These are phyloP conservation scores for Dermolepida albohirtum DNA, from an alignment of 2,888 invertebrate genomes.

Conservation along the genomic window DNA sequence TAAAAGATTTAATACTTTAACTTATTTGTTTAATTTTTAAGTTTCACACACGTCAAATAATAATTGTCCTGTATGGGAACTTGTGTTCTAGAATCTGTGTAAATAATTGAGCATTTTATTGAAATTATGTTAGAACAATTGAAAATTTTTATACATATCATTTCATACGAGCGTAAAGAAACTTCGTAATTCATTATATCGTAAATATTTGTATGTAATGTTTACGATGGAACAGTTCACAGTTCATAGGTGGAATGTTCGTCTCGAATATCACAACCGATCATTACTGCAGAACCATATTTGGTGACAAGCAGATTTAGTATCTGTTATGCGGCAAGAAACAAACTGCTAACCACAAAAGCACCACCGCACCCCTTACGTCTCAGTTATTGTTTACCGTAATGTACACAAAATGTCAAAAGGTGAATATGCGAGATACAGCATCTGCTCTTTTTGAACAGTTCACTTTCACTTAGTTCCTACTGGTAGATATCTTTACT, in stretches of 20 bases:
- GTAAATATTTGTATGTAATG: conserved; percentile 10
- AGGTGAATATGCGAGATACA: conserved; percentile 22
- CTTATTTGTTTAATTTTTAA: too few relatives aligned
- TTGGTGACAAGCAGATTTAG: conserved; percentile 32
- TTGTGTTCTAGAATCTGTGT: too few relatives aligned
- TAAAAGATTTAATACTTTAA: too few relatives aligned
- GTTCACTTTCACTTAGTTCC: conserved; percentile 16
- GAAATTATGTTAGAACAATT: too few relatives aligned
- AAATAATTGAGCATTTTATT: too few relatives aligned
- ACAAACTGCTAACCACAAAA: conserved; percentile 12
- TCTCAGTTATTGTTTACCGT: conserved; percentile 18
- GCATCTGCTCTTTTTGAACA: conserved; percentile 1
- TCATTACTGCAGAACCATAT: conserved; percentile 30
- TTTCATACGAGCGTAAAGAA: not conserved
- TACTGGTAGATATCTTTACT: not conserved
- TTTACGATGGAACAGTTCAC: conserved; percentile 8
- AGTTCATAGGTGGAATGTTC: conserved; percentile 29
- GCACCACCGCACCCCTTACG: conserved; percentile 8
- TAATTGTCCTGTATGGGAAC: too few relatives aligned
- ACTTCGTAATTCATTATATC: conserved; percentile 2
- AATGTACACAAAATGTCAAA: conserved; percentile 22
- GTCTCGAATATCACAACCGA: conserved; percentile 27
- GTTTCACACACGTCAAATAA: too few relatives aligned
- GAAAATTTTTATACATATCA: not conserved
- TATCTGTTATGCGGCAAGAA: conserved; percentile 11